Evolutionary conservation across 2,888 invertebrate species (phyloP), one percentile per base, ranked within the genome.

Genomic region (Rhingia rostrata): DNA sequence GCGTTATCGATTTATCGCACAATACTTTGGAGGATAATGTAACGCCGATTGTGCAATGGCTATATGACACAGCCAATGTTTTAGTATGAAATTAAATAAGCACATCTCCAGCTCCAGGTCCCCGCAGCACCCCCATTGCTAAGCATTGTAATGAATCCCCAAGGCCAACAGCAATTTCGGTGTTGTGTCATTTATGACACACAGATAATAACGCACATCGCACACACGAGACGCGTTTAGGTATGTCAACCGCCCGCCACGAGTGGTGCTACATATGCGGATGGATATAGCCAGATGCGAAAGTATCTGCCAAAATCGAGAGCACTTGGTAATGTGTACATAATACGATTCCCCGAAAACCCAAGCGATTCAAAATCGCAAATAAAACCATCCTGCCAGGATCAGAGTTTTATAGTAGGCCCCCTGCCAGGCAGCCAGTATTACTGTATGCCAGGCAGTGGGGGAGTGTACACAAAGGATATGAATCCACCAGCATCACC

Each of bases 131-230:
- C 9, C 39, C 45, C 47, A 54, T 7, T 43, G 45, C 61, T 73
- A 73, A 45, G 51, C 58, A 69, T 51, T 58, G 63, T 79, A 84
- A 84, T 84, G 84, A 84, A 80, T 80, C 80, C 84, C 80, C 79
- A 80, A 84, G 80, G 84, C 84, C 80, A 74, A 22, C 74, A 80
- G 66, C 74, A 80, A 84, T 84, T 80, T 70, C 74, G 70, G 74
- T 84, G 58, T 70, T 79, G 69, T 75, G 80, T 73, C 84, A 75
- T 84, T 80, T 80, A 80, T 84, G 84, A 80, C 84, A 79, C 67
- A 83, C 78, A 83, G 83, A 79, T 83, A 83, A 83, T 83, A 83
- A 74, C 67, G 64, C 56, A 78, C 75, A 81, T 75, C 82, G 83
- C 78, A 83, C 72, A 73, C 72, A 22, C 22, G 22, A 22, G 67